phyloP scores from a whole-genome alignment of 1,140 invertebrate species.

The Neotoxoptera formosana region DNA sequence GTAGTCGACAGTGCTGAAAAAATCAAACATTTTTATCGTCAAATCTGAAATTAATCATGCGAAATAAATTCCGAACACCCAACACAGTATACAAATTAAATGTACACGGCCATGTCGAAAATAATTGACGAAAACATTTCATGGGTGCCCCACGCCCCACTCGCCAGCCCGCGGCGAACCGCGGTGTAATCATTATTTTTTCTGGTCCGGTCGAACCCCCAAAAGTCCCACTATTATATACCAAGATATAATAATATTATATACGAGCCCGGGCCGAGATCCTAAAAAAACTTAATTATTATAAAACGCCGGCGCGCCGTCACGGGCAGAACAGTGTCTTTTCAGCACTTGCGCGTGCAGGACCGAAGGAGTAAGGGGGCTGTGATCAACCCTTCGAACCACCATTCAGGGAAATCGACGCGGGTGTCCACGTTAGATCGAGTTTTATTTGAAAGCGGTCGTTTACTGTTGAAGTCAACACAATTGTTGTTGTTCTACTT shows the following conservation, averaged over 20 bases:
- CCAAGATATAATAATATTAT: no score
- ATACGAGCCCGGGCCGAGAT: neutral
- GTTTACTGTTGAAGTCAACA: no score
- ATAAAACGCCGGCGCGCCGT: neutral
- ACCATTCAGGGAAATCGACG: no score
- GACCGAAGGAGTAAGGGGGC: neutral
- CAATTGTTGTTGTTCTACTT: no score
- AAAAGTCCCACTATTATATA: no score
- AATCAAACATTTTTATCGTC: neutral
- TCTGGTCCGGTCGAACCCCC: neutral
- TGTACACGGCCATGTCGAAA: neutral
- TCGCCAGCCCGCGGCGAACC: no score
- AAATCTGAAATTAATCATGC: neutral
- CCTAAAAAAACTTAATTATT: constrained; percentile 8
- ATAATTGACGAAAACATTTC: neutral
- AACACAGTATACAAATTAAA: no score
- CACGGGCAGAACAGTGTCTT: neutral
- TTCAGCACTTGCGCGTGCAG: neutral
- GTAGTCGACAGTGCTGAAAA: neutral
- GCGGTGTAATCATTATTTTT: no score
- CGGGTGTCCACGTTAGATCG: no score
- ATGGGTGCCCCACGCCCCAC: no score
- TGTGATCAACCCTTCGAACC: no score
- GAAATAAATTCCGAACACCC: neutral
- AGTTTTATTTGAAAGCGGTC: no score